Conservation (phyloP, 2,888 invertebrate species). For the Pinctada fucata region DNA sequence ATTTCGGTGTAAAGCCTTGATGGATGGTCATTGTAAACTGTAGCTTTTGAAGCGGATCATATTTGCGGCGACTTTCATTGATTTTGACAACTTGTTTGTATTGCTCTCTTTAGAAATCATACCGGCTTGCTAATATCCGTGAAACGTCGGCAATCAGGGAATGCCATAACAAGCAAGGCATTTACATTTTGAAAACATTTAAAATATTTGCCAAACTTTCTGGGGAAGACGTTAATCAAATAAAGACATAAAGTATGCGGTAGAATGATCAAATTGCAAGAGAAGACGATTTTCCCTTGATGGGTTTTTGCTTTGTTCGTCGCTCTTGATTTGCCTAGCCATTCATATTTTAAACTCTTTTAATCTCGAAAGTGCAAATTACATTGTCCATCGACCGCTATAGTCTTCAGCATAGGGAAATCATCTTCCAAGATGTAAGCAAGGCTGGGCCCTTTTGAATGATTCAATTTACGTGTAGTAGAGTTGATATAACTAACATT, state of each 20-base stretch:
- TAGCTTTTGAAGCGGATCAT: slow-evolving; percentile 31
- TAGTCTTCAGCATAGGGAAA: slow-evolving; percentile 42
- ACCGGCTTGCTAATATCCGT: slow-evolving; percentile 20
- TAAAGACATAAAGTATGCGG: slow-evolving; percentile 35
- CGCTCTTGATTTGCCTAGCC: slow-evolving; percentile 33
- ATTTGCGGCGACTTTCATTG: slow-evolving; percentile 26
- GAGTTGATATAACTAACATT: slow-evolving; percentile 32
- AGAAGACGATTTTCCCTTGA: slow-evolving; percentile 25
- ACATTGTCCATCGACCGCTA: slow-evolving; percentile 39
- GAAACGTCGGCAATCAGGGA: slow-evolving; percentile 33
- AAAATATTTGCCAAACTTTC: slow-evolving; percentile 42
- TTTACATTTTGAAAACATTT: slow-evolving; percentile 43
- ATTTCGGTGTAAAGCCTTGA: not conserved
- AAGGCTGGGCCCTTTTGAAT: slow-evolving; percentile 31
- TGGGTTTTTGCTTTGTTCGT: slow-evolving; percentile 31
- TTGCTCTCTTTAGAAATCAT: slow-evolving; percentile 23
- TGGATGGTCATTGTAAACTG: slow-evolving; percentile 27
- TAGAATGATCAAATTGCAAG: slow-evolving; percentile 22
- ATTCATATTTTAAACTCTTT: slow-evolving; percentile 48
- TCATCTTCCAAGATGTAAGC: slow-evolving; percentile 32
- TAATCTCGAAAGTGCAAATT: slow-evolving; percentile 48
- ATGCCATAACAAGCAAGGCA: slow-evolving; percentile 33
- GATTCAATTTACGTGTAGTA: slow-evolving; percentile 31
- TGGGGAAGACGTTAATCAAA: slow-evolving; percentile 38
- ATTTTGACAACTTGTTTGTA: slow-evolving; percentile 30